Conservation (phyloP, 2,888 invertebrate species). For the Melanotus villosus region DNA sequence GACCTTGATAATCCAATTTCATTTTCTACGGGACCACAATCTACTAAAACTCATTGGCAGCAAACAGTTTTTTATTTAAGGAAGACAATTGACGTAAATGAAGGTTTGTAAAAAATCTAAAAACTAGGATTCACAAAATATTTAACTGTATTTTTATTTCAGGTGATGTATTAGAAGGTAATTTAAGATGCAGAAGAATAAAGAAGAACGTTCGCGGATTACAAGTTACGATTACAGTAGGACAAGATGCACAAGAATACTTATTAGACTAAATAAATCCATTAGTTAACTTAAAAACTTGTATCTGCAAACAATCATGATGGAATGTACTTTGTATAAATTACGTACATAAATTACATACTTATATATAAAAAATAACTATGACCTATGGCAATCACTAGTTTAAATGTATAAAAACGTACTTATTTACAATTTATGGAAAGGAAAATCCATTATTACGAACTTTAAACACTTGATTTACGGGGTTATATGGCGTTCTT, state of each 20-base stretch:
- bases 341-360: conserved; percentile 42
- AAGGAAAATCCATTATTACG: conserved; percentile 64
- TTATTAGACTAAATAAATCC: conserved; percentile 71
- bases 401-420: conserved; percentile 50
- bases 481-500: conserved; percentile 69
- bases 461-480: conserved; percentile 72
- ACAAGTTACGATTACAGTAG: conserved; percentile 77
- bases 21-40: conserved; percentile 86
- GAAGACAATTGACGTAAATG: conserved; percentile 78
- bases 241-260: conserved; percentile 75
- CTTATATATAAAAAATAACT: conserved; percentile 40
- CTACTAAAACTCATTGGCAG: conserved; percentile 91
- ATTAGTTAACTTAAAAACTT: conserved; percentile 54
- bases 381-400: conserved; percentile 43
- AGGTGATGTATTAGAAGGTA: conserved; percentile 77
- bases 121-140: neutral
- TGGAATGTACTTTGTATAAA: conserved; percentile 46
- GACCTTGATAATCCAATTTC: conserved; percentile 77
- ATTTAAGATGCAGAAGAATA: conserved; percentile 81
- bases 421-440: conserved; percentile 34
- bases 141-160: conserved; percentile 37
- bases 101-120: conserved; percentile 68
- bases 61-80: conserved; percentile 92
- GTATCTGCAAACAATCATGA: conserved; percentile 49
- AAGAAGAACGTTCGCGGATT: conserved; percentile 83